Conservation (phyloP, 2,797 vertebrate genomes). For the Fratercula arctica region DNA sequence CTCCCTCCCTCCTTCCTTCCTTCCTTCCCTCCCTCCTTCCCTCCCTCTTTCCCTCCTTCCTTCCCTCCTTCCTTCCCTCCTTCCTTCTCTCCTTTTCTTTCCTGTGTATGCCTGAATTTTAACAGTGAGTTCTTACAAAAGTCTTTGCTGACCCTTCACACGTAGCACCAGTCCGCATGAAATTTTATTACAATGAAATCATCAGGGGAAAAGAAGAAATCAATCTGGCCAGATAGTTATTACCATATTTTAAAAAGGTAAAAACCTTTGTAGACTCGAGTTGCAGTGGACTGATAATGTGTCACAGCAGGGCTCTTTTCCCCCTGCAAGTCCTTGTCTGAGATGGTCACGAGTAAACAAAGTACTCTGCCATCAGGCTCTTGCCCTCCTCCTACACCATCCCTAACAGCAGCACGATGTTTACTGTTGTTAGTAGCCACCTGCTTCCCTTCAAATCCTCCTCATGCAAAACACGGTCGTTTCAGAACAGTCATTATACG, state of each 20-base stretch:
- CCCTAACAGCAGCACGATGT: background rate
- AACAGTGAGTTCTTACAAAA: background rate
- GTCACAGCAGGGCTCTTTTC: background rate
- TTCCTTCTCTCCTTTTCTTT: background rate
- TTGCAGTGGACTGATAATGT: background rate
- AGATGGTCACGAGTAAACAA: background rate
- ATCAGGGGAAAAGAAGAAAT: background rate
- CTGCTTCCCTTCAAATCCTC: constrained; percentile 29
- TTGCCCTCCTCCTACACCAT: background rate
- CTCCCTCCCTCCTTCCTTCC: no score
- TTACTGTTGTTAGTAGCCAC: constrained; percentile 2
- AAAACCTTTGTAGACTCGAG: background rate
- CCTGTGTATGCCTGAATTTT: background rate
- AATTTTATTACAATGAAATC: background rate
- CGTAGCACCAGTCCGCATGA: background rate
- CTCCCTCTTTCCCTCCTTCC: background rate
- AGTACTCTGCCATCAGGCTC: background rate
- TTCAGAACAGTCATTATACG: background rate
- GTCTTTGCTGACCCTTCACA: background rate
- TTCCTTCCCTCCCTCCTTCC: background rate
- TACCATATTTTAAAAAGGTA: background rate
- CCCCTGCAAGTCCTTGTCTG: background rate
- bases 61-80: no score
- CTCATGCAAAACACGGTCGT: background rate
- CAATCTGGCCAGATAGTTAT: background rate